Base-by-base conservation (phyloP, 1,140 invertebrate genomes). In the Microplitis demolitor region DNA sequence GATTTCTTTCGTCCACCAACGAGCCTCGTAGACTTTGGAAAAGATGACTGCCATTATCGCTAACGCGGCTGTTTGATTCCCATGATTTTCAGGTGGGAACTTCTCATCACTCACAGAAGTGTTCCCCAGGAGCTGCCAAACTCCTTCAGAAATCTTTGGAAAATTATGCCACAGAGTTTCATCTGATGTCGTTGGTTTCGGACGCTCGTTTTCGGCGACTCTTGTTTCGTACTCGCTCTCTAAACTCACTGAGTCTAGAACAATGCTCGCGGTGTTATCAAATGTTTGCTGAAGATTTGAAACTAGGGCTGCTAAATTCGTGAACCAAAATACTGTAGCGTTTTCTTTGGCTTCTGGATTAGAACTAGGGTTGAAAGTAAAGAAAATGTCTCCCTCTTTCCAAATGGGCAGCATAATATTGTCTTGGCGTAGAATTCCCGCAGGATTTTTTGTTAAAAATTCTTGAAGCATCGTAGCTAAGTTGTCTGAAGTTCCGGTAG, bases 261-360 rank as follows among this genome's bases (percentile, higher is more conserved):
- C 24, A 14, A 84, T 78, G 2, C 80, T 66, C 0, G 33, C 76
- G 3, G 73, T 66, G 0, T 69, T 0, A 6, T 81, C 72, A 0
- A 53, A 24, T 0, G 62, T 67, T 24, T 45, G 62, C 64, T 58
- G 33, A 67, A 79, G n/a, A 11, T 56, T 68, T 0, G 33, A 13
- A 4, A 69, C 74, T n/a, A 87, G 75, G 0, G 78, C 74, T 0
- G 74, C 0, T 0, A 82, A 58, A 39, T 76, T 72, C 0, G 73
- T 81, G 63, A 79, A 80, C 83, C 84, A 86, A 61, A 84, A 77
- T 1, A 83, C 82, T 3, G 78, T 74, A 0, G 85, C 83, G 1
- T 64, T 50, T 2, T 77, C 80, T 9, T 79, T 74, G 56, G 73
- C 71, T 9, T 81, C 78, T 9, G 0, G 77, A 76, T 31, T 75